phyloP scores from a whole-genome alignment of 2,888 invertebrate species.

The Melikaiella ostensackeni region DNA sequence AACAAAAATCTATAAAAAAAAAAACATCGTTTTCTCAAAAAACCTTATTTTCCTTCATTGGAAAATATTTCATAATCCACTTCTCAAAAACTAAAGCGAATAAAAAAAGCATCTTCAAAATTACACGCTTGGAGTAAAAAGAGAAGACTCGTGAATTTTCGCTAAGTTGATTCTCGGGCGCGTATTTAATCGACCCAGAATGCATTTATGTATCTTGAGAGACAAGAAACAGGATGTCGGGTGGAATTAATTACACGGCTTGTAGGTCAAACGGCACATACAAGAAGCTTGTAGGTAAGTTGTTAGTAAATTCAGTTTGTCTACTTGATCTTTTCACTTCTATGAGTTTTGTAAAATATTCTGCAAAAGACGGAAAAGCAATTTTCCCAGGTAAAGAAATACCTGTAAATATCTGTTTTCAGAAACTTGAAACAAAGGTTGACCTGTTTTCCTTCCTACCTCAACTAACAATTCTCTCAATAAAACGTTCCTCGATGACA shows the following conservation, averaged over 20 bases:
- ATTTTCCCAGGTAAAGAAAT: conserved; percentile 9
- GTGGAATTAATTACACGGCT: conserved; percentile 48
- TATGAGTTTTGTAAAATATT: background rate
- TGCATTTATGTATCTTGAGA: conserved; percentile 33
- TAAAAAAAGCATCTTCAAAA: background rate
- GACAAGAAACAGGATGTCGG: conserved; percentile 35
- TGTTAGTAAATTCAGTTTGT: conserved; percentile 27
- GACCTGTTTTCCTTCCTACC: background rate
- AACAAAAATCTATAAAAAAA: background rate
- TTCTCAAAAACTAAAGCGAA: background rate
- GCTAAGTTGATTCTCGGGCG: conserved; percentile 1
- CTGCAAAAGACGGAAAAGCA: background rate
- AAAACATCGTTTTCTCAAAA: background rate
- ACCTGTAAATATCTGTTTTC: background rate
- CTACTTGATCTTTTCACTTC: conserved; percentile 12
- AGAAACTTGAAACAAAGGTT: background rate
- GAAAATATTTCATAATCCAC: background rate
- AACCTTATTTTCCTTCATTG: background rate
- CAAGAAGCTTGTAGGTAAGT: conserved; percentile 15
- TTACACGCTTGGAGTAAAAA: background rate
- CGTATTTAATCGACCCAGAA: conserved; percentile 25
- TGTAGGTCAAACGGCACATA: conserved; percentile 44
- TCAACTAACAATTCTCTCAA: background rate
- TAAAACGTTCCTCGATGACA: background rate
- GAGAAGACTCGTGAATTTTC: background rate